Base-by-base conservation (phyloP, 2,797 vertebrate species). In the Distichodus sexfasciatus region DNA sequence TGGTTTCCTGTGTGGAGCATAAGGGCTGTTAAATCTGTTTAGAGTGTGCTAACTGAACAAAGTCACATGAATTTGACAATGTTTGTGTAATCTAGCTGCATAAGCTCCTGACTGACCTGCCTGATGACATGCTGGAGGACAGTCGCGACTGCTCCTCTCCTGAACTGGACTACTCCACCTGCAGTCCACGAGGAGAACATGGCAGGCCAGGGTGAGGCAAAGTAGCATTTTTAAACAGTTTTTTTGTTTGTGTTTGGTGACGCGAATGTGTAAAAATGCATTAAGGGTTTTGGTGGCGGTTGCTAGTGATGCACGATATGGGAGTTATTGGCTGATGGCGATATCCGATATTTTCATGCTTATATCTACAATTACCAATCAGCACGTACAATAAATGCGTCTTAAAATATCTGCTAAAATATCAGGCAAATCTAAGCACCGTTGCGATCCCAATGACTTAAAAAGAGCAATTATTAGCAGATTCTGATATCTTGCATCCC, bases 111-210 rank as follows among this genome's bases (percentile, higher is more conserved):
- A 97, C 94, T 10, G 94, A 96, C 84, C 91, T 99, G 81, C 95
- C 96, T 0, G 96, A 98, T 87, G 95, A 99, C 79, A 95, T 98
- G 96, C 90, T 99, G 72, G 97, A 98, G 47, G 95, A 97, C 79
- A 96, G 94, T 79, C 85, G 86, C 60, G 94, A 99, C 61, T 88
- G 87, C 73, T 94, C 93, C 75, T 92, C 91, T 29, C 89, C 91
- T 0, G 93, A 93, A 41, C 79, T 83, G 36, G 91, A 88, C 65
- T 86, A 81, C 79, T 93, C 92, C 0, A 85, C 90, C 71, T 92
- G 90, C 69, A 94, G 89, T 53, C 87, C 87, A 63, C 89, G 88
- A 21, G 89, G 90, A 61, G 6, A 79, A 19, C 84, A 80, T 29
- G 87, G 83, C 60, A 90, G 90, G 96, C 97, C 93, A 14, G 15